These are phyloP conservation scores for Petrolisthes cinctipes DNA, from an alignment of 2,888 invertebrate species.

Conservation along the genomic window DNA sequence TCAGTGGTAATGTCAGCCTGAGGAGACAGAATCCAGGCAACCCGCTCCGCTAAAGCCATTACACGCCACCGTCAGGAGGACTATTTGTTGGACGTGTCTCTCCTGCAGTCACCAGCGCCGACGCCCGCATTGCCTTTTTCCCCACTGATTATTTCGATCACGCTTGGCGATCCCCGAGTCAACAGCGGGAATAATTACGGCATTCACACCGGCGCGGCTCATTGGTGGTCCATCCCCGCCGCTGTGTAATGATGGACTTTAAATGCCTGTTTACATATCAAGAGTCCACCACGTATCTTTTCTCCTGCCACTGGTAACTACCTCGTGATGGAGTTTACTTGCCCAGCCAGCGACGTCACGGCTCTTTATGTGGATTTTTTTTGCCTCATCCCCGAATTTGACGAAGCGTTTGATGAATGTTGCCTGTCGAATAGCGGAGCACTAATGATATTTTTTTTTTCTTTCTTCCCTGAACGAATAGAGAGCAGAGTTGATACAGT, in stretches of 20 bases:
- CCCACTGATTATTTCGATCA: conserved; percentile 52
- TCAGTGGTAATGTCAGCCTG: no score
- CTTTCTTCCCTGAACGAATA: conserved; percentile 4
- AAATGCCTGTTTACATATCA: conserved; percentile 54
- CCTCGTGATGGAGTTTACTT: conserved; percentile 27
- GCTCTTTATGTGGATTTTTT: conserved; percentile 1
- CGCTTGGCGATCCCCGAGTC: conserved; percentile 51
- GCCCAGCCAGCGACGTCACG: background rate
- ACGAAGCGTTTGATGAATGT: conserved; percentile 27
- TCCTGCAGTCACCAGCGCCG: conserved; percentile 11
- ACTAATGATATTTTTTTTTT: conserved; percentile 29
- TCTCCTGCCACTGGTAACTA: conserved; percentile 10
- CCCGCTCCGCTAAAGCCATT: background rate
- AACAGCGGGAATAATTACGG: conserved; percentile 51
- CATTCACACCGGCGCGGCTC: conserved; percentile 36
- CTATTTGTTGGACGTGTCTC: conserved; percentile 50
- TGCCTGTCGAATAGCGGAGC: conserved; percentile 27
- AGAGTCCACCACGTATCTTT: conserved; percentile 15
- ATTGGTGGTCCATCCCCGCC: conserved; percentile 31
- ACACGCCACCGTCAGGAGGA: conserved; percentile 13
- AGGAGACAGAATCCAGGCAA: no score
- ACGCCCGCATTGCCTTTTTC: conserved; percentile 39
- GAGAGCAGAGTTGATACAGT: conserved; percentile 3
- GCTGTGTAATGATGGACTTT: conserved; percentile 55
- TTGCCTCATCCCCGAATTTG: background rate